These are phyloP conservation scores for Lutraria lutraria DNA, from an alignment of 2,888 invertebrate species.

Conservation along the genomic window DNA sequence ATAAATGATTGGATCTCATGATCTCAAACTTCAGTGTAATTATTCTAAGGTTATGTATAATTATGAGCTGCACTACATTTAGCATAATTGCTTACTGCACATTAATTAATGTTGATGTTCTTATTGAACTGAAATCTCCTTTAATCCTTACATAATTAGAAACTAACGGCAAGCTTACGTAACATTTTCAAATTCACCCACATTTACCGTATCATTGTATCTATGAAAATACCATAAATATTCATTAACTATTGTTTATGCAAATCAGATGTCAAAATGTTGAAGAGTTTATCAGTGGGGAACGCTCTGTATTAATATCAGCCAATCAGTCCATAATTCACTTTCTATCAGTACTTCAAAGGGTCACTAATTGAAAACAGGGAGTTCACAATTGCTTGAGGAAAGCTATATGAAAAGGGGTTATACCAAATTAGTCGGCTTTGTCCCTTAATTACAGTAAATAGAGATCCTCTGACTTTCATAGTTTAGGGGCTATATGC, in stretches of 20 bases:
- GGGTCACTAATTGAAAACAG: conserved; percentile 30
- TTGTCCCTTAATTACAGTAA: not conserved
- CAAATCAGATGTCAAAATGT: conserved; percentile 12
- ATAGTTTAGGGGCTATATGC: not conserved
- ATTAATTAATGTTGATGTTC: not conserved
- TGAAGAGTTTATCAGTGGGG: not conserved
- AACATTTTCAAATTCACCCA: conserved; percentile 14
- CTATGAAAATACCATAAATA: not conserved
- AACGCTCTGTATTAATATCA: conserved; percentile 7
- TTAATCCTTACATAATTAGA: conserved; percentile 11
- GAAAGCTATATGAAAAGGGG: conserved; percentile 6
- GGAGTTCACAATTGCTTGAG: conserved; percentile 16
- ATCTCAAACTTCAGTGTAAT: too few species aligned
- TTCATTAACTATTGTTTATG: conserved; percentile 25
- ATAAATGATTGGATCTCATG: too few species aligned
- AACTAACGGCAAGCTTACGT: not conserved
- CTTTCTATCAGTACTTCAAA: conserved; percentile 14
- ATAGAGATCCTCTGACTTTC: not conserved
- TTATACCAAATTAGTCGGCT: not conserved
- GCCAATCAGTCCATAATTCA: not conserved
- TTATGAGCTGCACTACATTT: not conserved
- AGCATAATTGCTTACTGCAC: not conserved
- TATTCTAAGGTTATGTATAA: too few species aligned
- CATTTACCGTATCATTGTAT: not conserved
- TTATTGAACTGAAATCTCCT: not conserved